Evolutionary conservation across 2,888 invertebrate species (phyloP), one percentile per base, ranked within the genome.

Genomic region (Tiphia femorata): DNA sequence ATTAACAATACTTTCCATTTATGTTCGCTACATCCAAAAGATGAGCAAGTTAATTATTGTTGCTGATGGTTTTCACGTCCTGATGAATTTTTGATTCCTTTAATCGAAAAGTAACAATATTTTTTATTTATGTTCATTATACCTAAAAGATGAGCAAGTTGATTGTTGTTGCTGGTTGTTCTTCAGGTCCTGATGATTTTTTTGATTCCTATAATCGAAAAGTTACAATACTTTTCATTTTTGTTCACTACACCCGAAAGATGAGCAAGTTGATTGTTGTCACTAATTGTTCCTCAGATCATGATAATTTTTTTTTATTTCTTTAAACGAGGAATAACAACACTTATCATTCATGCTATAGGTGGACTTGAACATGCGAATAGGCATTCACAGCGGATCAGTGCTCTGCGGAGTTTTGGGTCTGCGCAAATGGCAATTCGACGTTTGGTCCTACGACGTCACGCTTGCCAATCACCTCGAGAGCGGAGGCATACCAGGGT

Each of bases 401-500:
- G 97, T 97, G 50, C 90, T 98, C 73, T 98, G 98, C 80, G 98
- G 98, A 1, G 98, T 98, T 17, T 86, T 98, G 58, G 98, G 96
- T 2, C 87, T 93, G 47, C 88, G 95, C 66, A 96, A 95, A 84
- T 95, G 95, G 96, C 95, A 95, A 85, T 96, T 95, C 82, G 95
- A 95, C 79, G 92, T 95, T 43, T 95, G 95, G 95, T 94, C 94
- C 1, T 92, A 94, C 80, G 98, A 98, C 85, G 98, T 98, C 75
- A 95, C 95, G 12, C 87, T 98, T 62, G 98, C 98, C 43, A 98
- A 98, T 86, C 83, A 82, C 63, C 94, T 98, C 91, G 98, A 98
- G 86, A 95, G 96, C 59, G 97, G 97, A 1, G 98, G 98, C 20
- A 87, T 97, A 68, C 97, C 98, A 1, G 98, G 97, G 97, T 97